Base-by-base conservation (phyloP, 2,797 vertebrate species). In the Pangasius sanitwongsei region DNA sequence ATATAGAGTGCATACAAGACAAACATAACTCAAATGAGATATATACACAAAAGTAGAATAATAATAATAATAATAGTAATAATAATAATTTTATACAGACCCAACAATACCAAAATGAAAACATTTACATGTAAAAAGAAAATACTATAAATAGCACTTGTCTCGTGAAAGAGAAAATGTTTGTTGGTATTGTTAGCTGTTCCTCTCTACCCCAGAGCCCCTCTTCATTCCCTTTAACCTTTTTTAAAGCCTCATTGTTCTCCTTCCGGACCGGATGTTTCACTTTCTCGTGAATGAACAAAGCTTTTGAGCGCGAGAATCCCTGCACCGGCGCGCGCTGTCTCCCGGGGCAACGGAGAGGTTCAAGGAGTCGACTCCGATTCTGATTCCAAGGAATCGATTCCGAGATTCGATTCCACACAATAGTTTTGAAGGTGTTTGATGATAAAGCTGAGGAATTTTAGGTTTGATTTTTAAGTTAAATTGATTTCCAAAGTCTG, bases 241-340 rank as follows among this genome's bases (percentile, higher is more conserved):
- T 61, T 12, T 20, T 70, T 69, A 86, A 44, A 75, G n/a, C 31
- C 31, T 37, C 65, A 67, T 89, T 90, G 90, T 85, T 72, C 28
- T 20, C 44, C 61, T 70, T 16, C 18, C 67, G 5, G 67, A 72
- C 44, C 85, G 89, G 88, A 88, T 90, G 91, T 92, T 87, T 91
- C 70, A 78, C 48, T 89, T 87, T 81, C 86, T 78, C 44, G 88
- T 89, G 83, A 92, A 90, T 89, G 80, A 87, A 88, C 89, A 89
- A 90, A 87, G 89, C 72, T 80, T 84, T 83, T 44, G 69, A 75
- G 48, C n/a, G 65, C n/a, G 87, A 69, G 83, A 72, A 87, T 86
- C 80, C 23, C 55, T 74, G 69, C 57, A 86, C 86, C 87, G 59
- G 59, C 48, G 16, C 63, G 37, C 63, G 37, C 81, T 72, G 91